These are phyloP conservation scores for Mercenaria mercenaria DNA, from an alignment of 1,140 invertebrate species.

Conservation along the genomic window DNA sequence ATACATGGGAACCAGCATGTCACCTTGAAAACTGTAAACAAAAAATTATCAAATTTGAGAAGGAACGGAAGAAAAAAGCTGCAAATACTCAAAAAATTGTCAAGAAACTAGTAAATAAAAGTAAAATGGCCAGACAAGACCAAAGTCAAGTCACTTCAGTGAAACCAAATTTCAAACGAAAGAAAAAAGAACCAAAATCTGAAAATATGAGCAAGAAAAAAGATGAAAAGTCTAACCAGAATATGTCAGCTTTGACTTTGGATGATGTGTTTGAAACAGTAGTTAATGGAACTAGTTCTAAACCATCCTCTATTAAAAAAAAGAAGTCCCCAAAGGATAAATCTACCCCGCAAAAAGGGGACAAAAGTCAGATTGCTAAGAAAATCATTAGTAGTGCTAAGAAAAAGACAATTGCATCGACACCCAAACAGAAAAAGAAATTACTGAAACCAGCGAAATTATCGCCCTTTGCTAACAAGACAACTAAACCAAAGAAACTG, in stretches of 20 bases:
- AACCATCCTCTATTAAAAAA: neutral
- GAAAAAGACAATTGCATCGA: neutral
- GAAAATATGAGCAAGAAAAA: constrained; percentile 15
- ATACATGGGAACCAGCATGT: constrained; percentile 80
- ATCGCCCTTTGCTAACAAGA: neutral
- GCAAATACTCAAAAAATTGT: constrained; percentile 51
- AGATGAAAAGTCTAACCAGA: neutral
- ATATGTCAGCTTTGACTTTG: neutral
- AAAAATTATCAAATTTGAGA: constrained; percentile 74
- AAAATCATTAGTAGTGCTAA: neutral
- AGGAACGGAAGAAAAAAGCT: constrained; percentile 18
- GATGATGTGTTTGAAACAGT: constrained; percentile 53
- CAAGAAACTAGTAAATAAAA: constrained; percentile 70
- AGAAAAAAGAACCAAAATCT: constrained; percentile 35
- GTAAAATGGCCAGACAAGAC: constrained; percentile 52
- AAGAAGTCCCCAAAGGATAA: constrained; percentile 39
- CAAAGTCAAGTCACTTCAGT: neutral
- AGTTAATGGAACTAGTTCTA: neutral
- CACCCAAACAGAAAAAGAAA: neutral
- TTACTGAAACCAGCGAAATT: neutral
- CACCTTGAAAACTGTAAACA: constrained; percentile 72
- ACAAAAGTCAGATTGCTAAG: neutral
- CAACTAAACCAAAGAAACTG: neutral
- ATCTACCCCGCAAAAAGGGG: neutral
- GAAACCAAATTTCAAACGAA: neutral